A percentile compares a stretch with the other conserved stretches of the same genome.
phyloP scores from a whole-genome alignment of 1,140 invertebrate species.

The Sycobia sp. region DNA sequence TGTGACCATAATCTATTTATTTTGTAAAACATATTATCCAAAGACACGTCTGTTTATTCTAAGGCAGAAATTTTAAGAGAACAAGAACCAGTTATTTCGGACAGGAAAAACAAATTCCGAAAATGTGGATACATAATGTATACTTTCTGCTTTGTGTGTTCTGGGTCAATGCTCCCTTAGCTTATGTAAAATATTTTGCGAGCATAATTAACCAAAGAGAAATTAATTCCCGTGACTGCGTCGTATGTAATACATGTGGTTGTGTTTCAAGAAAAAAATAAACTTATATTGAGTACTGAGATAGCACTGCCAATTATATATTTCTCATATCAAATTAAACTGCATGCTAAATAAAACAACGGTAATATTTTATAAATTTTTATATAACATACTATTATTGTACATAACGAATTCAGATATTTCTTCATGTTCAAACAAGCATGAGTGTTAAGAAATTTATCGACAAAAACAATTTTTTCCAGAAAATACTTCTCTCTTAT shows the following conservation, averaged over 20 bases:
- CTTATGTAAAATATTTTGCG: slow-evolving; percentile 21
- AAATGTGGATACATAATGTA: slow-evolving; percentile 15
- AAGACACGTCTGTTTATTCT: slow-evolving; percentile 1
- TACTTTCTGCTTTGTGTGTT: slow-evolving; percentile 18
- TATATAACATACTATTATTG: no score
- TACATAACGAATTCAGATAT: no score
- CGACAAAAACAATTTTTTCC: no score
- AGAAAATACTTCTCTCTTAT: no score
- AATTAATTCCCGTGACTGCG: background rate
- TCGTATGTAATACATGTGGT: slow-evolving; percentile 10
- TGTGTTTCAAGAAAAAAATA: no score
- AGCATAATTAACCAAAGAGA: slow-evolving; percentile 32
- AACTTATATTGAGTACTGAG: no score
- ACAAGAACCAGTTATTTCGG: slow-evolving; percentile 3
- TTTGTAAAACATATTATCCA: slow-evolving; percentile 5
- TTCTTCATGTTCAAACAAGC: no score
- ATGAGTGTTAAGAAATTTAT: no score
- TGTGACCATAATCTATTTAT: background rate
- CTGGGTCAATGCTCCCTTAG: slow-evolving; percentile 4
- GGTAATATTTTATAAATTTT: no score
- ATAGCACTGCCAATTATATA: no score
- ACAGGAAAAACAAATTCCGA: slow-evolving; percentile 3
- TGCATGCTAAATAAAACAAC: no score
- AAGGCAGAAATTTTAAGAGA: background rate
- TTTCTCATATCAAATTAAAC: no score